Conservation (phyloP, 2,113 vertebrate species). For the Trichomycterus rosablanca region DNA sequence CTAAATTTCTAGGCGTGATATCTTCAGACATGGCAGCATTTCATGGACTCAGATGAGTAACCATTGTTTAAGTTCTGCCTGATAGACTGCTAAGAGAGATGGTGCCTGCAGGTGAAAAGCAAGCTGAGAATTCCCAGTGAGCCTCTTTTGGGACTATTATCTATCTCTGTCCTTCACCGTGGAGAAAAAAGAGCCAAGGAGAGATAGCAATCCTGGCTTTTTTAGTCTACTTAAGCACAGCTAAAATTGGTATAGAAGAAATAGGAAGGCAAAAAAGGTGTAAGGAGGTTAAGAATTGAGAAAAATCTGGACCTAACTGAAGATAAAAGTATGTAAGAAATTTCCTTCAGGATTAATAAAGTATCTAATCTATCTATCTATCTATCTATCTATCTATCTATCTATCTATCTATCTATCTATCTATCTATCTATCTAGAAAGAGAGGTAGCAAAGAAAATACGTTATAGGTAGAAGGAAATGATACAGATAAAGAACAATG, state of each 20-base stretch:
- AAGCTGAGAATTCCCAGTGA: constrained; percentile 26
- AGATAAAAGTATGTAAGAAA: no score
- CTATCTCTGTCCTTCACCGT: constrained; percentile 15
- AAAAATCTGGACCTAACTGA: no score
- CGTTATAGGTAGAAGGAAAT: not conserved
- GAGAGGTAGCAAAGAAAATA: no score
- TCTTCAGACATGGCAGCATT: not conserved
- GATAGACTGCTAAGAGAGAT: constrained; percentile 18
- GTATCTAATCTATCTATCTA: no score
- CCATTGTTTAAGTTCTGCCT: constrained; percentile 28
- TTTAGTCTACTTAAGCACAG: not conserved
- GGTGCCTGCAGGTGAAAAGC: constrained; percentile 20
- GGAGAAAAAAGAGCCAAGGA: constrained; percentile 11
- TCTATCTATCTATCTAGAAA: no score
- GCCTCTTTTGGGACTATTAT: constrained; percentile 29
- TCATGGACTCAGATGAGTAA: constrained; percentile 14
- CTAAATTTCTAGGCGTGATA: not conserved
- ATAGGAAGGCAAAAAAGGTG: not conserved
- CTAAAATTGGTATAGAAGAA: not conserved
- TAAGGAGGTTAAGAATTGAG: no score
- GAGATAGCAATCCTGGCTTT: not conserved
- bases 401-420: no score
- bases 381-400: no score
- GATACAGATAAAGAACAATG: constrained; percentile 6
- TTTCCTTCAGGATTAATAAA: no score